Evolutionary conservation across 2,888 invertebrate genomes (phyloP).

Genomic region (Pomacea canaliculata): DNA sequence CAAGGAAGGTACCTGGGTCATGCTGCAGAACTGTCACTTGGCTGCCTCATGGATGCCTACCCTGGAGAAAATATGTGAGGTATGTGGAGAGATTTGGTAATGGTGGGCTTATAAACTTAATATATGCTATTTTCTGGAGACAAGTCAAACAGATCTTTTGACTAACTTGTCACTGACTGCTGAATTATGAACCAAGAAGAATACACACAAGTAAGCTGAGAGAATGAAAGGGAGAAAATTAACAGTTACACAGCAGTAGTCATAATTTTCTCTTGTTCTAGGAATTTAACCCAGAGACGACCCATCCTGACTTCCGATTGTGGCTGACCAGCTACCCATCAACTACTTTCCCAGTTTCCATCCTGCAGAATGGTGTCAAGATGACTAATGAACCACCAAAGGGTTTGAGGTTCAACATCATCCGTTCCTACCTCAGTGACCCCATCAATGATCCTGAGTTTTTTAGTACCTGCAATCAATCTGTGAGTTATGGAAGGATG

Average conservation of each 20-base stretch:
- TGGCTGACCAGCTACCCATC: conserved; percentile 72
- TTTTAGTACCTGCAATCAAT: conserved; percentile 73
- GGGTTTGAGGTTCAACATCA: conserved; percentile 70
- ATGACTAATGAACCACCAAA: conserved; percentile 72
- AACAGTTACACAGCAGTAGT: not conserved
- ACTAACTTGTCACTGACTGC: too few species aligned
- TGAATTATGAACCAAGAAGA: too few species aligned
- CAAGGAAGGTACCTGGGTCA: conserved; percentile 71
- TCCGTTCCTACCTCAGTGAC: conserved; percentile 79
- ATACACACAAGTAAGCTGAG: too few species aligned
- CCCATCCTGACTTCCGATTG: conserved; percentile 71
- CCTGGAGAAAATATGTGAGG: conserved; percentile 70
- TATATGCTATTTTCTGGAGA: too few species aligned
- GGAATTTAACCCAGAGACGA: conserved; percentile 69
- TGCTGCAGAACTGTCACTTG: conserved; percentile 72
- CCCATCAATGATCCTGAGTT: conserved; percentile 90
- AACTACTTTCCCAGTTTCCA: conserved; percentile 70
- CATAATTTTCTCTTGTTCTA: conserved; percentile 31
- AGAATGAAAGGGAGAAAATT: too few species aligned
- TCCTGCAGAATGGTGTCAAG: conserved; percentile 71
- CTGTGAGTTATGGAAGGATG: conserved; percentile 43
- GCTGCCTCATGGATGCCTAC: conserved; percentile 72
- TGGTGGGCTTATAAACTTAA: too few species aligned
- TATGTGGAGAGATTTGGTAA: conserved; percentile 24
- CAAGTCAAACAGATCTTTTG: too few species aligned